Conservation (phyloP, 2,113 vertebrate species). For the Tenebrosternarchus preto region DNA sequence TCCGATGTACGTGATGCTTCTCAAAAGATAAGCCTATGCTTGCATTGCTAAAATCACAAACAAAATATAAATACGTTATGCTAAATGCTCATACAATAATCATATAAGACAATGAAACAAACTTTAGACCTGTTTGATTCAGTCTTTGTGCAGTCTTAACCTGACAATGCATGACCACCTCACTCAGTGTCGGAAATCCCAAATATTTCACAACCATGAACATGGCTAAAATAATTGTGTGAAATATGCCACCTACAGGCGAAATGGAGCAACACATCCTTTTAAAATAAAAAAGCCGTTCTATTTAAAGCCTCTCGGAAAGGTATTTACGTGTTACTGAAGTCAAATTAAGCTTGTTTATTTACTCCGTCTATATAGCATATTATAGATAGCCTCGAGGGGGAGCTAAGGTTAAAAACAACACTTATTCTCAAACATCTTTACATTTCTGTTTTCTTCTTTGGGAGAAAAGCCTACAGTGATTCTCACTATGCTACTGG, state of each 20-base stretch:
- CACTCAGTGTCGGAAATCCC: background rate
- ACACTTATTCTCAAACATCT: no score
- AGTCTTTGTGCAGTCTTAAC: no score
- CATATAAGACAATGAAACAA: no score
- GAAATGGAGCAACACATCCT: slow-evolving; percentile 34
- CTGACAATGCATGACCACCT: background rate
- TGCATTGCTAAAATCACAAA: no score
- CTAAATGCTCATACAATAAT: no score
- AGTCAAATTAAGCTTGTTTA: background rate
- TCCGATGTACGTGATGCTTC: no score
- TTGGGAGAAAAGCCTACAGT: slow-evolving; percentile 4
- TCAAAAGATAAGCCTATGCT: no score
- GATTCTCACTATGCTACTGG: background rate
- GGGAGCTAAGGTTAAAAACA: no score
- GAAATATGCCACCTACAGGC: slow-evolving; percentile 70
- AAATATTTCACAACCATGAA: background rate
- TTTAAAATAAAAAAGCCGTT: background rate
- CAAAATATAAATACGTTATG: no score
- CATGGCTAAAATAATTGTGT: slow-evolving; percentile 48
- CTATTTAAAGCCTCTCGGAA: background rate
- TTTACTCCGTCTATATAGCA: background rate
- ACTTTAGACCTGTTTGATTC: no score
- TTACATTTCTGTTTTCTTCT: background rate
- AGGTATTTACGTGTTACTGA: background rate
- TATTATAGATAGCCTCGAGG: background rate